Evolutionary conservation across 2,797 vertebrate species (phyloP).

Genomic region (Tarsius wallacei): DNA sequence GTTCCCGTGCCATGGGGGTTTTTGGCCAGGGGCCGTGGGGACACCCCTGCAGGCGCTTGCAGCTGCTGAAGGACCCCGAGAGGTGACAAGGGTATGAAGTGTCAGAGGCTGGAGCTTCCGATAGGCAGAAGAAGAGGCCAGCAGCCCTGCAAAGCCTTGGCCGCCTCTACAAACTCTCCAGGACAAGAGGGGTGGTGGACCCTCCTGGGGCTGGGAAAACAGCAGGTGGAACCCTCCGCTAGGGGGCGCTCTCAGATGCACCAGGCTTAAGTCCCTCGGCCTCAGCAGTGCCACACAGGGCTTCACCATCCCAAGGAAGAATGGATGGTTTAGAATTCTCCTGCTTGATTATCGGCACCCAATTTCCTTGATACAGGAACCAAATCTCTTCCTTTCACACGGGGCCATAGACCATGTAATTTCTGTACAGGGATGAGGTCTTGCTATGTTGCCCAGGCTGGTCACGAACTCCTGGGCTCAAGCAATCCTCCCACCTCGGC

Average conservation of each 20-base stretch:
- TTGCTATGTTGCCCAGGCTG: too few species aligned
- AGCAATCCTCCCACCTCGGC: too few species aligned
- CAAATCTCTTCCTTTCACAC: background rate
- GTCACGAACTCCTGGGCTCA: too few species aligned
- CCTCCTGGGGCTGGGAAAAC: background rate
- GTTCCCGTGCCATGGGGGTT: background rate
- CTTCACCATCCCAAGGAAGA: background rate
- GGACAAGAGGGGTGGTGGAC: background rate
- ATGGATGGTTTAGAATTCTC: background rate
- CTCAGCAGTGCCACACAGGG: background rate
- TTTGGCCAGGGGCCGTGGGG: background rate
- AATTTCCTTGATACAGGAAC: background rate
- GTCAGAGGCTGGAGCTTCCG: background rate
- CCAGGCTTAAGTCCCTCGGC: background rate
- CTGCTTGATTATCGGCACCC: background rate
- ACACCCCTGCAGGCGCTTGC: background rate
- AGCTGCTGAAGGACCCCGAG: background rate
- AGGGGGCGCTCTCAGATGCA: background rate
- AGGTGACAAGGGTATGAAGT: background rate
- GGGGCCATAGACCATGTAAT: too few species aligned
- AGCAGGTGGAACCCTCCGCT: background rate
- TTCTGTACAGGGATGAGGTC: too few species aligned
- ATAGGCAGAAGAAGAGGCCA: background rate
- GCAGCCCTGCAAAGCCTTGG: background rate
- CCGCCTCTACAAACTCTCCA: background rate